Percentiles rank a stretch among this genome's conserved stretches.
Evolutionary conservation across 2,113 vertebrate genomes (phyloP).

Genomic region (Hippocampus mohnikei): DNA sequence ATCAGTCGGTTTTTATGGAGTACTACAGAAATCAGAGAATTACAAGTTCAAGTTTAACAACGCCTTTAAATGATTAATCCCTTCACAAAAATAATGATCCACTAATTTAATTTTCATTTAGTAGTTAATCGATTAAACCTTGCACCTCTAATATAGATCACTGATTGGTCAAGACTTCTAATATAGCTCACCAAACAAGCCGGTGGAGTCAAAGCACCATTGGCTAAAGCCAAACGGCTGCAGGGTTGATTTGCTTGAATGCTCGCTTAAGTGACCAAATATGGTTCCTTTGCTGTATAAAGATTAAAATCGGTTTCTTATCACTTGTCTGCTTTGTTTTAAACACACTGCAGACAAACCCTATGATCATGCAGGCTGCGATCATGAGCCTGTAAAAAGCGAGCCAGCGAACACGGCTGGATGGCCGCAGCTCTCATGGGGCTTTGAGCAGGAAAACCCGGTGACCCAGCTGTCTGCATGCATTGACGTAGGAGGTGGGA

Average conservation of each 20-base stretch:
- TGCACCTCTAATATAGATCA: no score
- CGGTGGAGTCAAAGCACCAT: no score
- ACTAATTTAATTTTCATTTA: no score
- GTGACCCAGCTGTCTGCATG: constrained; percentile 40
- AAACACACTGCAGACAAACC: neutral
- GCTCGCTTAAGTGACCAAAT: neutral
- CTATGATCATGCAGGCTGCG: neutral
- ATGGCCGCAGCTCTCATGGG: constrained; percentile 40
- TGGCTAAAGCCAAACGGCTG: no score
- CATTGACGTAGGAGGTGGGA: constrained; percentile 47
- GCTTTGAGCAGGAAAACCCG: constrained; percentile 59
- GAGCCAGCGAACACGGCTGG: neutral
- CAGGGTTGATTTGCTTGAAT: neutral
- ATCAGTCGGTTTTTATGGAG: no score
- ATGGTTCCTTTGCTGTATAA: neutral
- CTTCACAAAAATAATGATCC: no score
- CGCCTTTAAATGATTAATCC: no score
- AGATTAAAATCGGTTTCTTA: neutral
- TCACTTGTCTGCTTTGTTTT: neutral
- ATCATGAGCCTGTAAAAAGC: neutral
- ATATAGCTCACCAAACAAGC: no score
- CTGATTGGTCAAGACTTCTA: no score
- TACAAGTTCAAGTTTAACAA: no score
- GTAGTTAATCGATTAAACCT: no score
- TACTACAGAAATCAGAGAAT: no score